Base-by-base conservation (phyloP, 2,888 invertebrate species). In the Chaetogeoica ovagalla region DNA sequence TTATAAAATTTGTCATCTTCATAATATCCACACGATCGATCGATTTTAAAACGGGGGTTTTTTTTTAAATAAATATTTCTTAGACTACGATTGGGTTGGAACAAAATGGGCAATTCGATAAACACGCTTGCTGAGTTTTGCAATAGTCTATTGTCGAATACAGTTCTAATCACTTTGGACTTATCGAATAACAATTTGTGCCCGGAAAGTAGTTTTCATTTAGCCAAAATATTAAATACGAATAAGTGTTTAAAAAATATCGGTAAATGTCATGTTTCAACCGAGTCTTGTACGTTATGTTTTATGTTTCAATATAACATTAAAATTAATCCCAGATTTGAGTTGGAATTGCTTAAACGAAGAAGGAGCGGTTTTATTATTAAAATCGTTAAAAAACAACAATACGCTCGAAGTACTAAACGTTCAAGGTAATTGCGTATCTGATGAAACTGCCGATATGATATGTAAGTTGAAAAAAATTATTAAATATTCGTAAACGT, bases 281-380 rank as follows among this genome's bases (percentile, higher is more conserved):
- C 7, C 15, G 7, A 0, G 19, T 15, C 0, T 69, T 43, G 11
- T 60, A 30, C 30, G 4, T 0, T 11, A 15, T 62, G 19, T 30
- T 30, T 52, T 52, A 63, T 0, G 2, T 55, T 60, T 39, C 23
- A 39, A 52, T 63, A n/a, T 3, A 13, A 15, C 19, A 30, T 23
- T 13, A 2, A 48, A 60, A 72, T n/a, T n/a, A 5, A 59, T 76
- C 60, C 70, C 23, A 77, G 77, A 77, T 62, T 69, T 77, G 21
- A 77, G 77, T 69, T 77, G 77, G 77, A 77, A 77, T 70, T 11
- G 19, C 62, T 39, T 77, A 23, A 60, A 69, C 21, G 62, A 77
- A 48, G 30, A 30, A 39, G 77, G 77, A 21, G 69, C 69, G 37
- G 13, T 21, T 37, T 52, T 21, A 37, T 62, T 77, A 77, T 19